Conservation (phyloP, 2,113 vertebrate genomes). For the Tupaia chinensis region DNA sequence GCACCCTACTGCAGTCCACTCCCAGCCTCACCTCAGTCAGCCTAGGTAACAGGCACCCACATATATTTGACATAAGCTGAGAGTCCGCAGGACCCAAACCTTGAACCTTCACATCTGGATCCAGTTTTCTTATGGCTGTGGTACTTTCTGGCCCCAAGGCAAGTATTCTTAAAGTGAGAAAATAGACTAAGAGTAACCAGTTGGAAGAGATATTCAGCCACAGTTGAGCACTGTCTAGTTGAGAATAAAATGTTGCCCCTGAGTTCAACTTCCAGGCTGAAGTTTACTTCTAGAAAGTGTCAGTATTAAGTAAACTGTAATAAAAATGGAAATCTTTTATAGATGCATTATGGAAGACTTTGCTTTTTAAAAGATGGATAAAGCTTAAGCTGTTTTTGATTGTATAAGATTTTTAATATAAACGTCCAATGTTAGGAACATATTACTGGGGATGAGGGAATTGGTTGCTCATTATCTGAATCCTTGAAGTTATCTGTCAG, state of each 20-base stretch:
- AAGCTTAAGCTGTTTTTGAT: background rate
- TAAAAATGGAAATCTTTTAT: background rate
- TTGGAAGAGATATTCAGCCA: background rate
- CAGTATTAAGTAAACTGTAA: slow-evolving; percentile 5
- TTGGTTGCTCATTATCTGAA: background rate
- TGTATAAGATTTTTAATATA: background rate
- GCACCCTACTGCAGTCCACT: no score
- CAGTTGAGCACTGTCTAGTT: background rate
- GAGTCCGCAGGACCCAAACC: no score
- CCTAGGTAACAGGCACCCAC: no score
- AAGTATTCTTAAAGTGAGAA: background rate
- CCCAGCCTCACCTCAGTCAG: no score
- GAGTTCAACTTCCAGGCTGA: background rate
- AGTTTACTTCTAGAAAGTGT: background rate
- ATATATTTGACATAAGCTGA: no score
- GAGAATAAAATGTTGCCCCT: background rate
- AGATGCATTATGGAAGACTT: background rate
- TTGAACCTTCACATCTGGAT: no score
- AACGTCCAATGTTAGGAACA: background rate
- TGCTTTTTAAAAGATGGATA: background rate
- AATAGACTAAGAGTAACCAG: background rate
- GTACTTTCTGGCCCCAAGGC: no score
- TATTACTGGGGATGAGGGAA: background rate
- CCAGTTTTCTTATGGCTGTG: no score
- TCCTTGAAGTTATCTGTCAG: background rate